Percentiles rank a stretch among this genome's conserved stretches.
These are phyloP conservation scores for Steromphala cineraria DNA, from an alignment of 2,888 invertebrate genomes.

Conservation along the genomic window DNA sequence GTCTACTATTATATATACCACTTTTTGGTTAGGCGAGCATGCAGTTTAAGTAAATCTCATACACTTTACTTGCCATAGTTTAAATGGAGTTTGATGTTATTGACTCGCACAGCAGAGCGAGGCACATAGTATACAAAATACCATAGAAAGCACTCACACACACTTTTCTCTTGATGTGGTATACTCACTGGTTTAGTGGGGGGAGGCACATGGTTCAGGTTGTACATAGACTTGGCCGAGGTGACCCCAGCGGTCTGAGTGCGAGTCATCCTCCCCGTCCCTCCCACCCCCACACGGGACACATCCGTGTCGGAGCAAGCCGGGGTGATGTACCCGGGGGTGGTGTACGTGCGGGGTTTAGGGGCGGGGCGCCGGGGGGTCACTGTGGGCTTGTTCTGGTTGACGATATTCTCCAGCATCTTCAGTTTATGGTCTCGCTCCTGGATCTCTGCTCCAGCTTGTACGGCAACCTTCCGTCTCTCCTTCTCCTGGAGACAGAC, in stretches of 20 bases:
- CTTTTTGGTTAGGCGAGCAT: too few relatives aligned
- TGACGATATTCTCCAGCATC: conserved; percentile 69
- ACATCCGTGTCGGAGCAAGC: conserved; percentile 68
- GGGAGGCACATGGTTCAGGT: conserved; percentile 40
- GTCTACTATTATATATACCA: too few relatives aligned
- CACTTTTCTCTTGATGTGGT: too few relatives aligned
- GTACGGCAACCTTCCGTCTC: conserved; percentile 60
- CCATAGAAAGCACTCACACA: too few relatives aligned
- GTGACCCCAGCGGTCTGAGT: conserved; percentile 41
- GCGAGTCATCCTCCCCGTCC: conserved; percentile 38
- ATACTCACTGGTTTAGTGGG: conserved; percentile 22
- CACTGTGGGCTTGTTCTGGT: conserved; percentile 41
- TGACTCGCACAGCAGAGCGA: too few relatives aligned
- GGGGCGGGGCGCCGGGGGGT: conserved; percentile 44
- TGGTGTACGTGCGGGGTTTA: conserved; percentile 52
- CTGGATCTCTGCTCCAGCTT: conserved; percentile 59
- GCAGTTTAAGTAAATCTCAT: too few relatives aligned
- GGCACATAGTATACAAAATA: too few relatives aligned
- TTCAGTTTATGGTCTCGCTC: conserved; percentile 70
- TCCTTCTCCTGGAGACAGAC: conserved; percentile 70
- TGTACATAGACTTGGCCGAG: conserved; percentile 49
- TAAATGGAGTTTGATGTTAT: too few relatives aligned
- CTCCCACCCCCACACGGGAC: conserved; percentile 48
- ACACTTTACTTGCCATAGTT: too few relatives aligned
- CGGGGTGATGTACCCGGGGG: conserved; percentile 32